Conservation (phyloP, 2,113 vertebrate genomes). For the Mobula birostris region DNA sequence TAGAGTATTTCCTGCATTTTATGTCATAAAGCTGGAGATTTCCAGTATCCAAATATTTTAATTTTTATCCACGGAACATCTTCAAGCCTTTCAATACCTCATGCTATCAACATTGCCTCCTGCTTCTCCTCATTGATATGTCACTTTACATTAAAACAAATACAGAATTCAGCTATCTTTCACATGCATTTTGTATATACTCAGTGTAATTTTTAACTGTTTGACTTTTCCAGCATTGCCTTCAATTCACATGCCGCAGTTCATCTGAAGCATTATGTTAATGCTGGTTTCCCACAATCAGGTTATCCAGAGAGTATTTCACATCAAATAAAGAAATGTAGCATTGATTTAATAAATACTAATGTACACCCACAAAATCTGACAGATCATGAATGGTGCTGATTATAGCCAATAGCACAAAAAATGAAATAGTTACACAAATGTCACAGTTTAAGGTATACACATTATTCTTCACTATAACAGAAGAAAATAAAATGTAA, state of each 20-base stretch:
- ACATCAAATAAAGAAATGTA: neutral
- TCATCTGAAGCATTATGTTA: neutral
- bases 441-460: neutral
- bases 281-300: neutral
- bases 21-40: no score
- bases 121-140: neutral
- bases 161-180: neutral
- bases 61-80: no score
- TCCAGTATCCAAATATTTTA: no score
- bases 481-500: neutral
- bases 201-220: neutral
- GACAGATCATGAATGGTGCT: neutral
- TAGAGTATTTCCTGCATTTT: no score
- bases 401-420: neutral
- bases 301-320: neutral
- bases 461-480: neutral
- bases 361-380: neutral
- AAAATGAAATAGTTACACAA: neutral
- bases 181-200: neutral
- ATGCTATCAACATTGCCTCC: neutral
- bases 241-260: neutral
- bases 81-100: neutral
- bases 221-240: slow-evolving; percentile 4
- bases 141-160: neutral
- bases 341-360: neutral